Conservation (phyloP, 1,140 invertebrate species). For the Araneus ventricosus region DNA sequence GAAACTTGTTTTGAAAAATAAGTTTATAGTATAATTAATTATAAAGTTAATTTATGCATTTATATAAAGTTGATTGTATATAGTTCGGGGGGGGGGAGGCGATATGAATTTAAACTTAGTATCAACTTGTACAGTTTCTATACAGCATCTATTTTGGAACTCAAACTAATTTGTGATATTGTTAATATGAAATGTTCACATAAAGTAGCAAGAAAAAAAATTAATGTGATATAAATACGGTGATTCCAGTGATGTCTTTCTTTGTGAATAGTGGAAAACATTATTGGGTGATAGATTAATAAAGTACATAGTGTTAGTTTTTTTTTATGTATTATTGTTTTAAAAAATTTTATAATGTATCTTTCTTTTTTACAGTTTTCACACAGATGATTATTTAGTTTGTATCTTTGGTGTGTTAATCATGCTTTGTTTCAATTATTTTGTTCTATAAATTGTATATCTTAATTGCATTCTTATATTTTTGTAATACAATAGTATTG, state of each 20-base stretch:
- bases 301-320: constrained; percentile 70
- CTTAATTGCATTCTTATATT: constrained; percentile 49
- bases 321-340: too few species aligned
- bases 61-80: constrained; percentile 68
- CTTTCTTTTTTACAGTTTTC: constrained; percentile 68
- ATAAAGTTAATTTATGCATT: constrained; percentile 27
- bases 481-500: constrained; percentile 68
- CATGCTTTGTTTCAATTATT: constrained; percentile 53
- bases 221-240: constrained; percentile 75
- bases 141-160: constrained; percentile 75
- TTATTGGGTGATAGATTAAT: constrained; percentile 74
- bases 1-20: background rate
- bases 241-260: constrained; percentile 75
- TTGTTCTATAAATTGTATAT: constrained; percentile 50
- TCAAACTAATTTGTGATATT: constrained; percentile 76
- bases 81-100: constrained; percentile 42
- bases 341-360: constrained; percentile 58
- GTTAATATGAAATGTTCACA: constrained; percentile 75
- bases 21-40: background rate
- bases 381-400: constrained; percentile 67
- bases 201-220: constrained; percentile 72
- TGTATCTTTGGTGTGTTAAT: constrained; percentile 67
- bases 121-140: constrained; percentile 74
- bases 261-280: constrained; percentile 71
- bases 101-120: constrained; percentile 59